Conservation (phyloP, 2,113 vertebrate genomes). For the Peromyscus californicus region DNA sequence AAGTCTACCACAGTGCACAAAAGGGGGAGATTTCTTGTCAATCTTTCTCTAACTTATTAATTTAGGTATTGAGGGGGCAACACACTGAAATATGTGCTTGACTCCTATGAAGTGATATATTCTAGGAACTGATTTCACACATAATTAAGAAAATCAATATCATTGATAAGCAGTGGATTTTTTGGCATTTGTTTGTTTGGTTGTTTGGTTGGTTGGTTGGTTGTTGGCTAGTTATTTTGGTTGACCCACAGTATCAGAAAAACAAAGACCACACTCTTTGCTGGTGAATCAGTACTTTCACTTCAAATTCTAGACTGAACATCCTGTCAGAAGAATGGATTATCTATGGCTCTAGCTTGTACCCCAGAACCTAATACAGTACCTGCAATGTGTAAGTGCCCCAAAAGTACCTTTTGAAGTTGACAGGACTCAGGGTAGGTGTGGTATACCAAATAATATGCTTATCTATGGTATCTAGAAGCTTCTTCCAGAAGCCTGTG, state of each 20-base stretch:
- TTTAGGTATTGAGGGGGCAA: background rate
- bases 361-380: background rate
- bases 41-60: constrained; percentile 13
- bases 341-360: background rate
- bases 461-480: background rate
- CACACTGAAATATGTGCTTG: background rate
- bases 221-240: no score
- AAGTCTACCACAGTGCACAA: background rate
- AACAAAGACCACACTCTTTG: background rate
- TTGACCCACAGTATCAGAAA: background rate
- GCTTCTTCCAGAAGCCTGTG: background rate
- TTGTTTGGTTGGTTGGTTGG: background rate
- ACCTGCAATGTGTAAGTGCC: background rate
- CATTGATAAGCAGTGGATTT: background rate
- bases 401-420: background rate
- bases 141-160: background rate
- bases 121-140: background rate
- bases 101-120: background rate
- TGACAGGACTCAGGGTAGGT: background rate
- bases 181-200: background rate
- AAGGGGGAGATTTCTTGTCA: background rate
- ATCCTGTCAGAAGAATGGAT: background rate
- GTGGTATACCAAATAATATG: background rate
- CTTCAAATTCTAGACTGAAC: background rate
- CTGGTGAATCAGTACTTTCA: background rate